Evolutionary conservation across 2,797 vertebrate genomes (phyloP).

Genomic region (Poeciliopsis turneri): DNA sequence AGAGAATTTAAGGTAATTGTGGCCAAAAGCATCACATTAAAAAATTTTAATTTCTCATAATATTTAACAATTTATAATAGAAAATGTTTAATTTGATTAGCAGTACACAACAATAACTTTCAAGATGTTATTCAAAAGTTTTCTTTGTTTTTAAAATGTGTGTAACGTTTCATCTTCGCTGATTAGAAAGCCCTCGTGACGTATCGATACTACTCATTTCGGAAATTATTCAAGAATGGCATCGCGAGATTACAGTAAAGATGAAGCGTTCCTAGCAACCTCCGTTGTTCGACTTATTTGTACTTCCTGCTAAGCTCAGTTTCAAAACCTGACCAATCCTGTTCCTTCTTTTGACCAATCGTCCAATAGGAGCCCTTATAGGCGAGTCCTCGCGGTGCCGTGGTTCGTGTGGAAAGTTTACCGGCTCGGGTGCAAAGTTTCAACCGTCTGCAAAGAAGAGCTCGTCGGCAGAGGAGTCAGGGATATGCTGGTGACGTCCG

Average conservation of each 20-base stretch:
- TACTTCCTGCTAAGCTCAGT: conserved; percentile 32
- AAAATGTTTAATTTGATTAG: not conserved
- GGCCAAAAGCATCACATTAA: not conserved
- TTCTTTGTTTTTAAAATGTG: not conserved
- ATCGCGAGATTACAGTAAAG: conserved; percentile 46
- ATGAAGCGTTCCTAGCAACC: conserved; percentile 73
- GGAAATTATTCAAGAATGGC: not conserved
- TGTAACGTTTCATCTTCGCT: not conserved
- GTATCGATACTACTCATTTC: not conserved
- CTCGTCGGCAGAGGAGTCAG: conserved; percentile 43
- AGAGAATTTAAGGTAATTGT: not conserved
- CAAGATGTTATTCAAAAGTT: not conserved
- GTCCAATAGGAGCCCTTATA: conserved; percentile 46
- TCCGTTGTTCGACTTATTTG: conserved; percentile 27
- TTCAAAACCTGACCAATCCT: conserved; percentile 40
- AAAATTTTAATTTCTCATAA: not conserved
- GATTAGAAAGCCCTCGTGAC: not conserved
- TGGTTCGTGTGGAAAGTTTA: conserved; percentile 97
- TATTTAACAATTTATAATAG: not conserved
- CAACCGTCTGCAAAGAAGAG: conserved; percentile 89
- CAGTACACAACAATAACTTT: not conserved
- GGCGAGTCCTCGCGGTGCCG: conserved; percentile 50
- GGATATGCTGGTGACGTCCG: conserved; percentile 7
- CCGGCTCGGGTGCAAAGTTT: conserved; percentile 98
- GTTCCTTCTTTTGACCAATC: not conserved